Evolutionary conservation across 2,113 vertebrate genomes (phyloP).

Genomic region (Syrmaticus mikado): DNA sequence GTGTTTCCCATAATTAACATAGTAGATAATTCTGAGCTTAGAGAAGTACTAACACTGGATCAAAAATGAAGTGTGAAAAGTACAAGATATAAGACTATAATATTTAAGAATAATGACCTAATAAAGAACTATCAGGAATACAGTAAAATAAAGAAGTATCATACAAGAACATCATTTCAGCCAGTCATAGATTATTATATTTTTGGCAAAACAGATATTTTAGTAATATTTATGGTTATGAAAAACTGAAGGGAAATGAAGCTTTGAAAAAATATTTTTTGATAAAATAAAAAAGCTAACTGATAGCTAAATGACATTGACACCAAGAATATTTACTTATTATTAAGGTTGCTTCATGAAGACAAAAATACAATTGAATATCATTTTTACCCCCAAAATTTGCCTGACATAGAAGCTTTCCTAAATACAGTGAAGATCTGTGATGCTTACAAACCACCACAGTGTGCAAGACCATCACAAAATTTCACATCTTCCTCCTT

Average conservation of each 20-base stretch:
- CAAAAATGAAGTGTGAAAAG: neutral
- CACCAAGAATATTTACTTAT: neutral
- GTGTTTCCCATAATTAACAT: neutral
- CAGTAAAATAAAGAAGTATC: neutral
- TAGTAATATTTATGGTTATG: neutral
- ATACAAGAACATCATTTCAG: neutral
- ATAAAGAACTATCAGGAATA: neutral
- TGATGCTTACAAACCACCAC: neutral
- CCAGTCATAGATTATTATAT: neutral
- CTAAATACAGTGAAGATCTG: neutral
- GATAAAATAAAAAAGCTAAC: neutral
- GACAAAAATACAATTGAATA: neutral
- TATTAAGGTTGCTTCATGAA: neutral
- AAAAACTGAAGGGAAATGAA: neutral
- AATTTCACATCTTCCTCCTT: neutral
- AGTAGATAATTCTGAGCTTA: neutral
- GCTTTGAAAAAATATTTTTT: neutral
- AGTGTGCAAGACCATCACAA: neutral
- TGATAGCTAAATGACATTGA: neutral
- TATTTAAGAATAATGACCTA: neutral
- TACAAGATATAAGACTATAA: neutral
- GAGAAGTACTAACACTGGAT: neutral
- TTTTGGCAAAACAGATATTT: neutral
- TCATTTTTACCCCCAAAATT: neutral
- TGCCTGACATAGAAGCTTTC: neutral